Percentiles rank a stretch among this genome's conserved stretches.
Conservation (phyloP, 2,888 invertebrate species). For the Erynnis tages region DNA sequence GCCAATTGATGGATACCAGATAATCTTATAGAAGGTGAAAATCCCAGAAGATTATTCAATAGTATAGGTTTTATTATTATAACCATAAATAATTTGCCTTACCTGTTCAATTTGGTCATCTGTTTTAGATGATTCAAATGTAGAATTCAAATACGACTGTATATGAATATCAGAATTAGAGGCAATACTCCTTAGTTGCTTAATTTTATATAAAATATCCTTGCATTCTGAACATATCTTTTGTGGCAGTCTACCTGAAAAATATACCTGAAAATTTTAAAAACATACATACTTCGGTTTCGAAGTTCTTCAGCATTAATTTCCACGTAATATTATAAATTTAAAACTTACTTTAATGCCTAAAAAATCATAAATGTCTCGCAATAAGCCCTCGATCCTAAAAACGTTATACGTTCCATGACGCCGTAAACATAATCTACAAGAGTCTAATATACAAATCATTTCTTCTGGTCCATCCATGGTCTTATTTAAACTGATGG, state of each 20-base stretch:
- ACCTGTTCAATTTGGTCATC: background rate
- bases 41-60: too few species aligned
- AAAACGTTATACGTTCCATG: constrained; percentile 1
- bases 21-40: too few species aligned
- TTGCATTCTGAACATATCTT: constrained; percentile 50
- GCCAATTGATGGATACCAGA: too few species aligned
- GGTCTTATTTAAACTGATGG: constrained; percentile 4
- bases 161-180: constrained; percentile 44
- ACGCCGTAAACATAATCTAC: constrained; percentile 1
- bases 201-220: constrained; percentile 42
- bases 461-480: background rate
- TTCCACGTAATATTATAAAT: background rate
- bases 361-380: constrained; percentile 2
- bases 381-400: background rate
- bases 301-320: too few species aligned
- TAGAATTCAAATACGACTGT: constrained; percentile 36
- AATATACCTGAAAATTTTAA: background rate
- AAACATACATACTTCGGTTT: too few species aligned
- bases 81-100: background rate
- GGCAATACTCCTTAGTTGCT: constrained; percentile 43
- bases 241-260: constrained; percentile 44
- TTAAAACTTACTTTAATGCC: constrained; percentile 1
- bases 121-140: constrained; percentile 25
- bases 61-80: too few species aligned
- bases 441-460: background rate